Conservation (phyloP, 2,113 vertebrate species). For the Megaceryle maxima region DNA sequence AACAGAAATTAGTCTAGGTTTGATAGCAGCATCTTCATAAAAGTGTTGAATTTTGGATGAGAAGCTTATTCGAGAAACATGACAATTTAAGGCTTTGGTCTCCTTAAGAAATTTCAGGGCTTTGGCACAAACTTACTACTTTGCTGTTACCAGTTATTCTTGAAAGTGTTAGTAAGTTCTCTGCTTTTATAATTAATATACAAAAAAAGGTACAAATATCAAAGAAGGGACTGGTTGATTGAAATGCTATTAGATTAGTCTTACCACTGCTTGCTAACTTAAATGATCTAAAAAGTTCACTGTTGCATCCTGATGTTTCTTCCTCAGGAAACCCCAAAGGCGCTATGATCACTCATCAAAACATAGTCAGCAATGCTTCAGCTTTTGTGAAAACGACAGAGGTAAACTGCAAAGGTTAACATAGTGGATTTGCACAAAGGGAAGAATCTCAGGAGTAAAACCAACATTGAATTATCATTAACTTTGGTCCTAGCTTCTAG, state of each 20-base stretch:
- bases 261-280: background rate
- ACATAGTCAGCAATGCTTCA: constrained; percentile 88
- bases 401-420: constrained; percentile 78
- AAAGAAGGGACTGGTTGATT: background rate
- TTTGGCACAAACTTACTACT: background rate
- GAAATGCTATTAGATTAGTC: background rate
- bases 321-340: constrained; percentile 92
- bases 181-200: background rate
- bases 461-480: background rate
- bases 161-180: background rate
- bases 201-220: background rate
- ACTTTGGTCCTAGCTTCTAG: background rate
- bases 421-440: background rate
- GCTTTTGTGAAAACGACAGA: constrained; percentile 89
- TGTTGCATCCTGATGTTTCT: constrained; percentile 20
- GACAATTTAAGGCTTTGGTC: background rate
- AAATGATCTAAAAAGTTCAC: background rate
- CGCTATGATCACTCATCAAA: constrained; percentile 89
- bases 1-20: background rate
- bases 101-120: background rate
- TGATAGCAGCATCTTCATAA: background rate
- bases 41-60: background rate
- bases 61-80: background rate
- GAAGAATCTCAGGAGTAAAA: background rate
- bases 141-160: background rate